Conservation (phyloP, 2,888 invertebrate genomes). For the Calliopum simillimum region DNA sequence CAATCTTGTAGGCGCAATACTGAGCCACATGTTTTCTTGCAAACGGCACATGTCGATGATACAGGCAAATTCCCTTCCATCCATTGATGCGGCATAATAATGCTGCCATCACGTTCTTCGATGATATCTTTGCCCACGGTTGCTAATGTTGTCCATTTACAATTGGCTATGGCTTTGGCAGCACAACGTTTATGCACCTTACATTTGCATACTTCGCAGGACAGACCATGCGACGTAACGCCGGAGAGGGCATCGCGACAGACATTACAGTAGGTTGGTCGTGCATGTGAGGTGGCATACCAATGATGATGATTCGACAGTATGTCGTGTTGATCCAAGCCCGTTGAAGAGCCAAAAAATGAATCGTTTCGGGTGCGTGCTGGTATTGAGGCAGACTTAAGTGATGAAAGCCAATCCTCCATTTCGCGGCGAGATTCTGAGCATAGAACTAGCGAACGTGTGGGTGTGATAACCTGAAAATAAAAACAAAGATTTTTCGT, state of each 20-base stretch:
- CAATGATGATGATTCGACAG: conserved; percentile 80
- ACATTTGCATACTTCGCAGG: conserved; percentile 97
- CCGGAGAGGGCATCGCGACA: conserved; percentile 94
- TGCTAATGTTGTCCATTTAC: conserved; percentile 97
- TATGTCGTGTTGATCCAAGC: conserved; percentile 73
- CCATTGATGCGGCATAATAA: conserved; percentile 98
- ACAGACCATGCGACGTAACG: conserved; percentile 94
- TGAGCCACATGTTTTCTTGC: conserved; percentile 97
- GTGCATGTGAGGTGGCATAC: conserved; percentile 93
- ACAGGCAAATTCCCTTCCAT: conserved; percentile 97
- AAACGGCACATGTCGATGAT: conserved; percentile 90
- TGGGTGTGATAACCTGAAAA: conserved; percentile 74
- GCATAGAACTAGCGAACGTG: conserved; percentile 81
- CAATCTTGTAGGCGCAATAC: conserved; percentile 95
- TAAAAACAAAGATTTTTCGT: neutral
- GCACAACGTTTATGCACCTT: conserved; percentile 97
- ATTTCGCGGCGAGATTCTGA: conserved; percentile 86
- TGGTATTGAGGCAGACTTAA: conserved; percentile 77
- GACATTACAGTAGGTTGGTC: conserved; percentile 97
- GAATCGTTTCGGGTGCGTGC: conserved; percentile 67
- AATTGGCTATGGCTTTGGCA: conserved; percentile 90
- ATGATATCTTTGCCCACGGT: conserved; percentile 95
- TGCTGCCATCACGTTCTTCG: conserved; percentile 90
- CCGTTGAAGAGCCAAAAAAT: conserved; percentile 59
- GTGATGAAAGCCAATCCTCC: conserved; percentile 91